These are phyloP conservation scores for Neotoxoptera formosana DNA, from an alignment of 1,140 invertebrate species.

Conservation along the genomic window DNA sequence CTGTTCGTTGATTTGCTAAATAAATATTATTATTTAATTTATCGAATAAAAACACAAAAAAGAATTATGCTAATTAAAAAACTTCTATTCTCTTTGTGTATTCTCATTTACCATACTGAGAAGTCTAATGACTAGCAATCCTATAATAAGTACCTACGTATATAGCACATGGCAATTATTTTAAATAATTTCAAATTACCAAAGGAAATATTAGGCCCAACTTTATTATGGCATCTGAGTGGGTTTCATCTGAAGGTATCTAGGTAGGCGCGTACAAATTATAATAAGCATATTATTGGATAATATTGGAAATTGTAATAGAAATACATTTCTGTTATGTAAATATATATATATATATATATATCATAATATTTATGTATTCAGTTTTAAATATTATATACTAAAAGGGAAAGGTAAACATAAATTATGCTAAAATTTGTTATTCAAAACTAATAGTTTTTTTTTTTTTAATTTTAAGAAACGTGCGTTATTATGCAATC, in stretches of 20 bases:
- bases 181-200: not conserved
- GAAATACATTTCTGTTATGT: not conserved
- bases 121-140: not conserved
- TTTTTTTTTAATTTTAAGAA: not conserved
- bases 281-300: not conserved
- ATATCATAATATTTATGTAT: not conserved
- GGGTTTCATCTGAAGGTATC: not conserved
- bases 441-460: not conserved
- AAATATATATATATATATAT: not conserved
- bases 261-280: not conserved
- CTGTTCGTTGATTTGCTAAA: too few species aligned
- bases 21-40: not conserved
- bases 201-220: not conserved
- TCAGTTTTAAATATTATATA: not conserved
- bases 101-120: not conserved
- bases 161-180: not conserved
- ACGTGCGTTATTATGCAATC: not conserved
- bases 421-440: not conserved
- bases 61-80: not conserved
- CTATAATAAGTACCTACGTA: not conserved
- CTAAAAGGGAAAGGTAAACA: not conserved
- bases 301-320: not conserved
- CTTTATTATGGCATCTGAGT: not conserved
- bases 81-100: not conserved
- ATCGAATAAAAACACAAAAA: not conserved